These are phyloP conservation scores for Thalassoma bifasciatum DNA, from an alignment of 2,113 vertebrate species.

Conservation along the genomic window DNA sequence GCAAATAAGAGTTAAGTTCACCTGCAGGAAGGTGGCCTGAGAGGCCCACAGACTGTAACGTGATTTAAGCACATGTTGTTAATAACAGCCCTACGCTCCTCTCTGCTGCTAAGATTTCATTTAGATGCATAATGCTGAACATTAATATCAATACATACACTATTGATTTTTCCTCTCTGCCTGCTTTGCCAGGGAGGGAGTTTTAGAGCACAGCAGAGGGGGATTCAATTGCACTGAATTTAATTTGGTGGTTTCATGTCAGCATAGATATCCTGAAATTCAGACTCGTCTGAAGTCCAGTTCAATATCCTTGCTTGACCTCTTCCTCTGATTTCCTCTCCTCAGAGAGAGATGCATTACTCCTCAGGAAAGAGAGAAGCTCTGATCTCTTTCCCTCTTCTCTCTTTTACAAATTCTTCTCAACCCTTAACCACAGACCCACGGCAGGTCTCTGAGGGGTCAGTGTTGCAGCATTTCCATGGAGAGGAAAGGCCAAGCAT, in stretches of 20 bases:
- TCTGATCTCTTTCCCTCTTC: constrained; percentile 54
- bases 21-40: constrained; percentile 53
- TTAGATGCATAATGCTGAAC: constrained; percentile 73
- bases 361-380: constrained; percentile 53
- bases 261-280: constrained; percentile 80
- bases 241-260: constrained; percentile 81
- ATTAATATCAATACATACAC: constrained; percentile 81
- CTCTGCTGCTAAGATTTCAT: constrained; percentile 79
- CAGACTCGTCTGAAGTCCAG: constrained; percentile 73
- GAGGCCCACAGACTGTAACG: constrained; percentile 59
- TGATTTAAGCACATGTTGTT: constrained; percentile 71
- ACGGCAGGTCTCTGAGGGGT: constrained; percentile 55
- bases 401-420: constrained; percentile 44
- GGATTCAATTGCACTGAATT: constrained; percentile 80
- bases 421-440: constrained; percentile 57
- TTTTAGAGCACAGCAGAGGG: constrained; percentile 53
- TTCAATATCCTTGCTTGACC: constrained; percentile 77
- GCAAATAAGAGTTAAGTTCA: constrained; percentile 42
- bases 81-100: constrained; percentile 74
- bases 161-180: constrained; percentile 79
- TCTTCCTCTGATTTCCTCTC: constrained; percentile 65
- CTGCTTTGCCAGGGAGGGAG: constrained; percentile 64
- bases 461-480: constrained; percentile 43
- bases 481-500: constrained; percentile 57
- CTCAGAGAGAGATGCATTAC: constrained; percentile 65